phyloP scores from a whole-genome alignment of 2,113 vertebrate genomes.

The Crypturellus undulatus region DNA sequence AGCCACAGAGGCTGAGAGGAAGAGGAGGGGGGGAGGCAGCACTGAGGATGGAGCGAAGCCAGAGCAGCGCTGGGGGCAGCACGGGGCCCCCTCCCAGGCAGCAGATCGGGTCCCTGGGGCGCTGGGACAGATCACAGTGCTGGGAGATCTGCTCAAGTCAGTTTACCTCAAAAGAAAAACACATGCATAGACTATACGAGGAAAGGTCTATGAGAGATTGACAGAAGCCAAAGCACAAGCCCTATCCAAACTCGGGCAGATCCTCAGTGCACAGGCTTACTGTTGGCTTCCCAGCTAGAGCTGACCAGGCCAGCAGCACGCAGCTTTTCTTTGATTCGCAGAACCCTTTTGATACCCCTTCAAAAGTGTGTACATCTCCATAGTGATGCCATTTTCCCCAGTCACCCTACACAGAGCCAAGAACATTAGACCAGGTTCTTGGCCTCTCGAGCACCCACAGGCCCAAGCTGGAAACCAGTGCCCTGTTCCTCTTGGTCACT shows the following conservation, averaged over 20 bases:
- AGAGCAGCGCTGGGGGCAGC: background rate
- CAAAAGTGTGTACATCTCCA: background rate
- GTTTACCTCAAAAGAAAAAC: background rate
- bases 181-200: background rate
- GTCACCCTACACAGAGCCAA: background rate
- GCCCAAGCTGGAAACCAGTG: background rate
- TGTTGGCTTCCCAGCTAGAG: background rate
- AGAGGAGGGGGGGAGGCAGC: background rate
- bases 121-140: accelerated
- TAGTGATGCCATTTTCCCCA: background rate
- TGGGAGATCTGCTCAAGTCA: background rate
- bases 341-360: accelerated
- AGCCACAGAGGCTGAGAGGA: background rate
- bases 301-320: too few species aligned
- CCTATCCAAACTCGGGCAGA: background rate
- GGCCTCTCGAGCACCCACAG: background rate
- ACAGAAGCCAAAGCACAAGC: background rate
- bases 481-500: background rate
- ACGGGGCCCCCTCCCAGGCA: background rate
- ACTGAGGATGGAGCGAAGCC: background rate
- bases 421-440: background rate
- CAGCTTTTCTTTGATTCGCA: background rate
- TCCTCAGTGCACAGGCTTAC: background rate
- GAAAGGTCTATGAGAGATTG: background rate
- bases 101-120: background rate